Evolutionary conservation across 2,113 vertebrate species (phyloP).

Genomic region (Daphoenositta chrysoptera): DNA sequence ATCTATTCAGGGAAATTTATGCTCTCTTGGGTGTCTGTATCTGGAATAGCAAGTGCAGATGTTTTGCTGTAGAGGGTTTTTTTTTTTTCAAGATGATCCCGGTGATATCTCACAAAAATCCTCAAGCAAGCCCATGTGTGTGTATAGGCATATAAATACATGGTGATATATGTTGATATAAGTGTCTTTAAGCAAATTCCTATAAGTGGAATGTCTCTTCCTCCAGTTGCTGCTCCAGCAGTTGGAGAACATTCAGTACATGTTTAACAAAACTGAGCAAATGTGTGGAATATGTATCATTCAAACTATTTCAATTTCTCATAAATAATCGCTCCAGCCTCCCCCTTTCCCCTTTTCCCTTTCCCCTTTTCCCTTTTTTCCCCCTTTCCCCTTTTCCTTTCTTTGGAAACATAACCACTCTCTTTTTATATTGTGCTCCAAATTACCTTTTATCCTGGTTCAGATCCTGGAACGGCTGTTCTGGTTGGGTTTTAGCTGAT

Average conservation of each 20-base stretch:
- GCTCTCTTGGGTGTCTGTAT: slow-evolving; percentile 23
- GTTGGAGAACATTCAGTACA: neutral
- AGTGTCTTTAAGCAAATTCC: neutral
- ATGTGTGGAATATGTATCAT: neutral
- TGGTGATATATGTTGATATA: neutral
- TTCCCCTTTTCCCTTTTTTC: neutral
- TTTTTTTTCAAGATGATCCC: neutral
- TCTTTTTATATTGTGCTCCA: neutral
- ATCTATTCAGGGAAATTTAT: slow-evolving; percentile 18
- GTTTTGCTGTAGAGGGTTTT: neutral
- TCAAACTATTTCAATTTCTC: neutral
- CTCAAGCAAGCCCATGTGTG: neutral
- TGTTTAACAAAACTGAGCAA: neutral
- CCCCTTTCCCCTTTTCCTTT: neutral
- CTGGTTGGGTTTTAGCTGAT: neutral
- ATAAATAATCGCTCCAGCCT: neutral
- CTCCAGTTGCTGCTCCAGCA: neutral
- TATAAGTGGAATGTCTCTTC: neutral
- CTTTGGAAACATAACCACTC: neutral
- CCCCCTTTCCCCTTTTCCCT: neutral
- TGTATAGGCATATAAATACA: too few relatives aligned
- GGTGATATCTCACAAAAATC: neutral
- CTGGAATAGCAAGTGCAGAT: slow-evolving; percentile 16
- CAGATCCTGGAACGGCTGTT: neutral
- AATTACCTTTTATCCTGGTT: neutral